Evolutionary conservation across 2,797 vertebrate genomes (phyloP).

Genomic region (Dromococcyx pavoninus): DNA sequence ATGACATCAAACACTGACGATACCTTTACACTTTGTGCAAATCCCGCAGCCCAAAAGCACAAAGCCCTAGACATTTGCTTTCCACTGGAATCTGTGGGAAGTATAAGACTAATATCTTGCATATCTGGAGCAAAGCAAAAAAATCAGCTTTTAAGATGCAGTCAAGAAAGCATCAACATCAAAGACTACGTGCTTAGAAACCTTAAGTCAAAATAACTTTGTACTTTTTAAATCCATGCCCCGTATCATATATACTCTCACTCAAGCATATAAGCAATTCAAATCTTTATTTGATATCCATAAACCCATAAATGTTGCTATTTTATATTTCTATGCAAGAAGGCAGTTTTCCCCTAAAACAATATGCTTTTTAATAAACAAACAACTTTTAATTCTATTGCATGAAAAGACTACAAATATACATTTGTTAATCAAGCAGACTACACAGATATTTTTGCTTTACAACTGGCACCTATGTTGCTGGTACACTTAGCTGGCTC

Average conservation of each 20-base stretch:
- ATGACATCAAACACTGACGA: background rate
- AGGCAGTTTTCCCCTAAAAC: conserved; percentile 76
- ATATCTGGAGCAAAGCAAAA: background rate
- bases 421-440: conserved; percentile 80
- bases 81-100: background rate
- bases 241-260: conserved; percentile 79
- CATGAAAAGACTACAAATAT: conserved; percentile 80
- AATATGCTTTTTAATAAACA: conserved; percentile 76
- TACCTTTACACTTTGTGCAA: background rate
- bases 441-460: conserved; percentile 77
- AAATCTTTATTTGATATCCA: conserved; percentile 84
- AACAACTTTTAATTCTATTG: conserved; percentile 79
- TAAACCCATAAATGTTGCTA: conserved; percentile 81
- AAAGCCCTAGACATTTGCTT: background rate
- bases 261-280: conserved; percentile 80
- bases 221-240: conserved; percentile 45
- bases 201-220: background rate
- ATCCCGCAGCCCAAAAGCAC: background rate
- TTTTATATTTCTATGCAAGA: conserved; percentile 79
- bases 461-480: conserved; percentile 77
- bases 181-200: background rate
- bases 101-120: accelerated
- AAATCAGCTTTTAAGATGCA: background rate
- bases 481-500: conserved; percentile 72
- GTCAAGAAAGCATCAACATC: background rate